Conservation (phyloP, 2,888 invertebrate species). For the Lasiommata megera region DNA sequence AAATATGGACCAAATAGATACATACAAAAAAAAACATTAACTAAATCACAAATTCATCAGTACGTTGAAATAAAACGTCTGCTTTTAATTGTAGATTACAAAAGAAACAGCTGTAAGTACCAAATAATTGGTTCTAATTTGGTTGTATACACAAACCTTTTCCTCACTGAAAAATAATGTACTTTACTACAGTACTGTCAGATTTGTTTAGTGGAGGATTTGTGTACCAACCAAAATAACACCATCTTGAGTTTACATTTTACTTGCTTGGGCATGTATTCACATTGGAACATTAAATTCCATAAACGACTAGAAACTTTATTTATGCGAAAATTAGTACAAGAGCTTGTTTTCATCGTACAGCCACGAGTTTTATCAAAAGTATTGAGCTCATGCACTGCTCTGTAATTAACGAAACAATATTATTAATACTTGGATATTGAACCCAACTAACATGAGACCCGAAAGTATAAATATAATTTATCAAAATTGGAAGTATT, state of each 20-base stretch:
- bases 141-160: too few species aligned
- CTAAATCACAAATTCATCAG: conserved; percentile 36
- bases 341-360: background rate
- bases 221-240: background rate
- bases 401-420: background rate
- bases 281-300: background rate
- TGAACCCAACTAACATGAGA: too few species aligned
- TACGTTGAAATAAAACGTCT: background rate
- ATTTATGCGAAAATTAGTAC: background rate
- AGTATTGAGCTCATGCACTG: background rate
- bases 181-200: too few species aligned
- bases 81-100: background rate
- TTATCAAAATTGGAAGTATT: too few species aligned
- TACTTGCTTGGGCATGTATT: background rate
- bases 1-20: conserved; percentile 45
- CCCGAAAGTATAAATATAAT: too few species aligned
- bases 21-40: conserved; percentile 38
- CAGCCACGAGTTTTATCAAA: background rate
- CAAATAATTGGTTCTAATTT: too few species aligned
- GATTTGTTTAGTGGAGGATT: too few species aligned
- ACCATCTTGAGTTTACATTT: background rate
- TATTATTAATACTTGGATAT: too few species aligned
- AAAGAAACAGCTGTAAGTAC: background rate
- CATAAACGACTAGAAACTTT: conserved; percentile 7
- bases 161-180: too few species aligned